Evolutionary conservation across 2,797 vertebrate genomes (phyloP).

Genomic region (Schizothorax lantsangensis): DNA sequence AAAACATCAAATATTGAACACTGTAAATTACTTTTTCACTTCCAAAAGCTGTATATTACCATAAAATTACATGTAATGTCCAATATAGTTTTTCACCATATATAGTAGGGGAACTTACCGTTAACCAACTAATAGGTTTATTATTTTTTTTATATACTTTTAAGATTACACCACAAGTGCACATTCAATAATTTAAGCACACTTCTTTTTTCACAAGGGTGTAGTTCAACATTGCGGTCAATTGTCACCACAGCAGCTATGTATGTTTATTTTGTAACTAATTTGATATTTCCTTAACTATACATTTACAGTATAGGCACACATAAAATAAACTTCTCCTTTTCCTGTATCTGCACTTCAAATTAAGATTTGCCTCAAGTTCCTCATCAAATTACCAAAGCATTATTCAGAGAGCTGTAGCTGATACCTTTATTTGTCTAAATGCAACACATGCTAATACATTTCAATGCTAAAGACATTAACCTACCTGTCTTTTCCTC

Average conservation of each 20-base stretch:
- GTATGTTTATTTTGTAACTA: background rate
- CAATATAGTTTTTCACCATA: background rate
- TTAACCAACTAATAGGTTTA: background rate
- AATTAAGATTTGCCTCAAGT: background rate
- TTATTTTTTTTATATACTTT: background rate
- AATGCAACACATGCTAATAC: background rate
- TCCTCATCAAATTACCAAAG: constrained; percentile 1
- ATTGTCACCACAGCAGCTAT: constrained; percentile 1
- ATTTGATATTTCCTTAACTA: constrained; percentile 1
- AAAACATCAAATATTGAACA: too few relatives aligned
- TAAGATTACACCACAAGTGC: background rate
- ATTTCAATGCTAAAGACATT: constrained; percentile 22
- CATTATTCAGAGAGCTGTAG: background rate
- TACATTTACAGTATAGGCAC: background rate
- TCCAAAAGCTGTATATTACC: background rate
- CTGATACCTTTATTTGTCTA: constrained; percentile 14
- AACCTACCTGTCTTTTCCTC: constrained; percentile 28
- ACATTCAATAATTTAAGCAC: background rate
- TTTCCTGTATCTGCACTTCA: background rate
- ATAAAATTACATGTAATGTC: background rate
- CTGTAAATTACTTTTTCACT: background rate
- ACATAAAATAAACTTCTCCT: background rate
- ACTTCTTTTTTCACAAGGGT: background rate
- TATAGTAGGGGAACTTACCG: background rate
- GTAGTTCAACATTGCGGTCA: background rate